phyloP scores from a whole-genome alignment of 2,888 invertebrate genomes.

The Chymomyza procnemis region DNA sequence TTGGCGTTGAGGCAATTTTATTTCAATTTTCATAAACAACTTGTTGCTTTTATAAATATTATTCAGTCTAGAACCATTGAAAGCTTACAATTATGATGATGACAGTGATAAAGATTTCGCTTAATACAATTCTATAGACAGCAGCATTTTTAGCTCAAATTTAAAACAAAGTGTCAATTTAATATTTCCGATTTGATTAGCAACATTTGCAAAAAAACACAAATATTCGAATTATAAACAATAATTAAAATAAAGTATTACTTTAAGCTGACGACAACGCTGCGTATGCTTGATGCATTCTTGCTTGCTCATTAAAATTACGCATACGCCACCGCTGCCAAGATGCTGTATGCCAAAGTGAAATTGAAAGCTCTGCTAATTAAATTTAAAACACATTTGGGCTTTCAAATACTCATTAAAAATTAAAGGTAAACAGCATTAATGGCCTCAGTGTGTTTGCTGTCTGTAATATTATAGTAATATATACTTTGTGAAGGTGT shows the following conservation, averaged over 20 bases:
- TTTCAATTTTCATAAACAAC: too few species aligned
- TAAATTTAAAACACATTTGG: slow-evolving; percentile 25
- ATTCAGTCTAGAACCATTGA: too few species aligned
- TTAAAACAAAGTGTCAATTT: too few species aligned
- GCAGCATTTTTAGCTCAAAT: too few species aligned
- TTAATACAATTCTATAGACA: too few species aligned
- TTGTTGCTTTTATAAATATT: too few species aligned
- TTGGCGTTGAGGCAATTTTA: too few species aligned
- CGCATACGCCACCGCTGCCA: slow-evolving; percentile 28
- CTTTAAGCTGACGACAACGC: not conserved
- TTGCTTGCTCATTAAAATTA: slow-evolving; percentile 13
- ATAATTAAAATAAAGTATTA: not conserved
- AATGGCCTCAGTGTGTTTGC: slow-evolving; percentile 16
- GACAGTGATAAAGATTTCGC: too few species aligned
- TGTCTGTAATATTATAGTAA: not conserved
- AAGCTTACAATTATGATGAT: too few species aligned
- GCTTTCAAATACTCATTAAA: slow-evolving; percentile 24
- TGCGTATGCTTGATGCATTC: not conserved
- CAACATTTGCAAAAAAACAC: not conserved
- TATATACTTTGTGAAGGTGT: not conserved
- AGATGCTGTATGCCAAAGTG: not conserved
- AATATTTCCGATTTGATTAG: too few species aligned
- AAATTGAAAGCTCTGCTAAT: slow-evolving; percentile 4
- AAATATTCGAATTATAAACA: not conserved
- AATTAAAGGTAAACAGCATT: slow-evolving; percentile 29